Conservation (phyloP, 2,113 vertebrate genomes). For the Isurus oxyrinchus region DNA sequence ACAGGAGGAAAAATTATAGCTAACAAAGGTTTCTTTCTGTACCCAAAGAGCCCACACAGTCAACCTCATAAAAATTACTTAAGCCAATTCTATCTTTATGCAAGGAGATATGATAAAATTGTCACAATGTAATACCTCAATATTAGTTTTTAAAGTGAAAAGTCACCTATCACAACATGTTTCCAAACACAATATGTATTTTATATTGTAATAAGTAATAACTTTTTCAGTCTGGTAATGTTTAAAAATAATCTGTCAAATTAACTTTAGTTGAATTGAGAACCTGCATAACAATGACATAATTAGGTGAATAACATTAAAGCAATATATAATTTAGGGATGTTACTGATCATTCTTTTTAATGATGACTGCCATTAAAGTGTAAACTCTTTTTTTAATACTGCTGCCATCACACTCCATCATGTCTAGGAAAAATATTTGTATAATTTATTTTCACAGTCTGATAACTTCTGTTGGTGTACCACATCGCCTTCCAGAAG, state of each 20-base stretch:
- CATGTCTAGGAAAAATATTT: not conserved
- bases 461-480: not conserved
- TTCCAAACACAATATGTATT: not conserved
- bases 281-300: not conserved
- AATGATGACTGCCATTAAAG: not conserved
- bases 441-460: not conserved
- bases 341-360: not conserved
- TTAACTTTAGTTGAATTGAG: not conserved
- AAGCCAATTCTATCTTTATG: not conserved
- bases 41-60: not conserved
- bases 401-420: not conserved
- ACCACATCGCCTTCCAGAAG: not conserved
- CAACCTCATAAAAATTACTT: not conserved
- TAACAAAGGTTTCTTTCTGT: slow-evolving; percentile 15
- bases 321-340: not conserved
- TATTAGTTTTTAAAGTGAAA: not conserved
- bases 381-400: not conserved
- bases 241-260: no score
- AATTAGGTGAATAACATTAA: not conserved
- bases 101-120: not conserved
- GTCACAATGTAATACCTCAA: not conserved
- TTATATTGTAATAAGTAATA: not conserved
- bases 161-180: not conserved
- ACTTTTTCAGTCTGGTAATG: not conserved
- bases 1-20: not conserved